Evolutionary conservation across 2,888 invertebrate genomes (phyloP).

Genomic region (Conus canariensis): DNA sequence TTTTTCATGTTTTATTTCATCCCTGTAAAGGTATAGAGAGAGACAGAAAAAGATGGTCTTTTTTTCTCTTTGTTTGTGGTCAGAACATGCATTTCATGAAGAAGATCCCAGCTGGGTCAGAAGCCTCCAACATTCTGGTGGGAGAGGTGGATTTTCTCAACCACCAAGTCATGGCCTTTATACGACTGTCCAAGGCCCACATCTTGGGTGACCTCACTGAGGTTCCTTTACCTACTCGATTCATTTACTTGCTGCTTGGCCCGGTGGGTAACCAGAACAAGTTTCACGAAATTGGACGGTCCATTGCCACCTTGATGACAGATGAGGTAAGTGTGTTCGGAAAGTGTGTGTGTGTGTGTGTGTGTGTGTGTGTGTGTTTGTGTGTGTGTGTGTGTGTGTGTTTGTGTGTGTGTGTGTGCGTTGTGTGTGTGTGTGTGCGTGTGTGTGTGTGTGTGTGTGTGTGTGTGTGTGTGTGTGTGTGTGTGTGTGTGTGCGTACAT

Average conservation of each 20-base stretch:
- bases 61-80: neutral
- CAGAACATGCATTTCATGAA: constrained; percentile 79
- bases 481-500: too few relatives aligned
- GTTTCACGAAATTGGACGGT: constrained; percentile 96
- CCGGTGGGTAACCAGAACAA: constrained; percentile 81
- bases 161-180: constrained; percentile 94
- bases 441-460: too few relatives aligned
- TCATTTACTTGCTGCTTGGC: constrained; percentile 92
- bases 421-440: neutral
- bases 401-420: neutral
- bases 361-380: too few relatives aligned
- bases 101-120: constrained; percentile 98
- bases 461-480: too few relatives aligned
- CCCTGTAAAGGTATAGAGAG: too few relatives aligned
- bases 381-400: neutral
- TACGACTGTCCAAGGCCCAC: constrained; percentile 91
- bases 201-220: constrained; percentile 97
- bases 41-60: neutral
- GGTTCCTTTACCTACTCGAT: constrained; percentile 92
- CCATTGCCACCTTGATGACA: constrained; percentile 94
- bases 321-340: constrained; percentile 68
- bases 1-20: too few relatives aligned
- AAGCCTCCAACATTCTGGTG: constrained; percentile 98
- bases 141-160: constrained; percentile 98
- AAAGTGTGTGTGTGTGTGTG: neutral